Conservation (phyloP, 1,140 invertebrate species). For the Papilio polyxenes region DNA sequence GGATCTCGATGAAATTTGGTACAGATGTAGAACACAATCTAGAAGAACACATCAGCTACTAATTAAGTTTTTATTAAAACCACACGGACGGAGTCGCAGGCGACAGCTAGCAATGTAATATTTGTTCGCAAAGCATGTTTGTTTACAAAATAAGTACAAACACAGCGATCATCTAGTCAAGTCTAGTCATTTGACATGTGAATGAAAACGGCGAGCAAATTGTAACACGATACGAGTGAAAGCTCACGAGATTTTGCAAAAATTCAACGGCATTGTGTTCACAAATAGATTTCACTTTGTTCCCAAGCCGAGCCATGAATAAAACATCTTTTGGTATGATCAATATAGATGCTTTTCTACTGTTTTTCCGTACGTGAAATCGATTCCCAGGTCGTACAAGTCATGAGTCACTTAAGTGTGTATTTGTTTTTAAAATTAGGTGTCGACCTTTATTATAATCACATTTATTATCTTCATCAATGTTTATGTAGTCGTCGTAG, state of each 20-base stretch:
- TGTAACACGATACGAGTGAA: constrained; percentile 61
- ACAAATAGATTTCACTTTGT: constrained; percentile 69
- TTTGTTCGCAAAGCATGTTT: not conserved
- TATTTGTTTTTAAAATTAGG: not conserved
- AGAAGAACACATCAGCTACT: too few relatives aligned
- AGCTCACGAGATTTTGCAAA: constrained; percentile 66
- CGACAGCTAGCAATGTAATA: too few relatives aligned
- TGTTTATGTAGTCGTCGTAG: not conserved
- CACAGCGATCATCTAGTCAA: constrained; percentile 11
- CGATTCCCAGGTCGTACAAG: not conserved
- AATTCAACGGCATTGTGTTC: constrained; percentile 69
- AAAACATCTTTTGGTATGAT: constrained; percentile 24
- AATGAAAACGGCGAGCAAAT: constrained; percentile 48
- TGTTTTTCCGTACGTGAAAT: not conserved
- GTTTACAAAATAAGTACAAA: not conserved
- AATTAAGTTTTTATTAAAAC: too few relatives aligned
- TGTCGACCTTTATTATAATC: not conserved
- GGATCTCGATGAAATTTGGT: too few relatives aligned
- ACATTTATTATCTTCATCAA: not conserved
- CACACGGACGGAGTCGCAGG: too few relatives aligned
- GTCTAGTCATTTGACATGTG: constrained; percentile 46
- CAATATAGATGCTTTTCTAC: not conserved
- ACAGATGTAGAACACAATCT: too few relatives aligned
- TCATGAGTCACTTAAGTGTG: not conserved
- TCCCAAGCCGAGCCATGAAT: constrained; percentile 55